Conservation (phyloP, 1,140 invertebrate genomes). For the Steinernema feltiae region DNA sequence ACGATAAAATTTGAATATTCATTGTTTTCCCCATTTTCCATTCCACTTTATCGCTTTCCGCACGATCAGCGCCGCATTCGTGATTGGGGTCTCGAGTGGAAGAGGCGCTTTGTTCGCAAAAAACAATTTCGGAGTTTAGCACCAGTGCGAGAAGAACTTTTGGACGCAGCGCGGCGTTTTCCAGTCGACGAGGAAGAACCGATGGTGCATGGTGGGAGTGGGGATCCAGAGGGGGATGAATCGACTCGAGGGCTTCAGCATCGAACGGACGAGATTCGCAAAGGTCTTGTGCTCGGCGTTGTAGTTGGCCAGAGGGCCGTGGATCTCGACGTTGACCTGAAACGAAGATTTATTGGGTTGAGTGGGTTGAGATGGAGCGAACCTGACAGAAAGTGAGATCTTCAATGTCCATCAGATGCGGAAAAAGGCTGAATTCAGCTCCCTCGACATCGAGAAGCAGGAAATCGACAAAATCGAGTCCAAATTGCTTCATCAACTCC, state of each 20-base stretch:
- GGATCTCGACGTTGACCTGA: constrained; percentile 16
- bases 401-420: background rate
- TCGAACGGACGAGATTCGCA: background rate
- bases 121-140: background rate
- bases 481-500: constrained; percentile 5
- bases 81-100: too few species aligned
- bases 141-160: constrained; percentile 15
- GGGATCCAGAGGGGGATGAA: constrained; percentile 15
- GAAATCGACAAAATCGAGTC: constrained; percentile 15
- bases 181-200: constrained; percentile 17
- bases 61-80: background rate
- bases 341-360: background rate
- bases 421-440: constrained; percentile 5
- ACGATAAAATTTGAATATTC: constrained; percentile 10
- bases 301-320: background rate
- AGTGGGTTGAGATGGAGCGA: too few species aligned
- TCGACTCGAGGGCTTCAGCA: constrained; percentile 5
- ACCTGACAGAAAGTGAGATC: constrained; percentile 1
- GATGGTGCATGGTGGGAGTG: constrained; percentile 2
- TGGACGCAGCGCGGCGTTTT: background rate
- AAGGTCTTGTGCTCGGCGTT: background rate
- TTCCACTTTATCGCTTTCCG: background rate
- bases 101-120: background rate
- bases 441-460: constrained; percentile 20
- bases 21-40: background rate